Percentiles rank a stretch among this genome's conserved stretches.
phyloP scores from a whole-genome alignment of 2,888 invertebrate species.

The Lacanobia oleracea region DNA sequence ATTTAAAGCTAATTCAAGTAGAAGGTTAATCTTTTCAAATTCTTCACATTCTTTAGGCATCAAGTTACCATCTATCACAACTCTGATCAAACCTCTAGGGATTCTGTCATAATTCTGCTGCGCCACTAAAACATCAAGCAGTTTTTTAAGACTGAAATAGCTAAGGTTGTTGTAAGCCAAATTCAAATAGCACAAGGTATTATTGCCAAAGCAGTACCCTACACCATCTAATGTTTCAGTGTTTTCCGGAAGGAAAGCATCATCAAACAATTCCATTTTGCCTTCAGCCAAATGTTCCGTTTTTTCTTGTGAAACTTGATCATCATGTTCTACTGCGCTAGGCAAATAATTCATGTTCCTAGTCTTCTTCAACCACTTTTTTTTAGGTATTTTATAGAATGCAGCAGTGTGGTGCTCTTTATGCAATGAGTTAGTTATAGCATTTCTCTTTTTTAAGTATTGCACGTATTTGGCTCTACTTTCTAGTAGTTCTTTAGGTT shows the following conservation, averaged over 20 bases:
- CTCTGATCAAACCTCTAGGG: conserved; percentile 76
- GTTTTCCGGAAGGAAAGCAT: conserved; percentile 71
- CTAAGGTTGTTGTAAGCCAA: conserved; percentile 78
- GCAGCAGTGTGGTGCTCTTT: not conserved
- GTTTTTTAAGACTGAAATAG: conserved; percentile 70
- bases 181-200: conserved; percentile 75
- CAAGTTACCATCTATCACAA: conserved; percentile 78
- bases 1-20: conserved; percentile 60
- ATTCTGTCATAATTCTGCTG: conserved; percentile 71
- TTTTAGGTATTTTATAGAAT: not conserved
- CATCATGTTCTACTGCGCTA: not conserved
- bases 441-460: not conserved
- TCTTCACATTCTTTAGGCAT: conserved; percentile 76
- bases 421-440: not conserved
- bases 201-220: conserved; percentile 75
- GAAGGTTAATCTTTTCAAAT: conserved; percentile 68
- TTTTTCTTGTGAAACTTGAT: conserved; percentile 65
- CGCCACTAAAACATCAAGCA: conserved; percentile 69
- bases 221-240: conserved; percentile 62
- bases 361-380: accelerated
- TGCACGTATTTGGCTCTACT: not conserved
- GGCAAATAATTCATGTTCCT: too few species aligned
- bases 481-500: not conserved
- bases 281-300: conserved; percentile 68
- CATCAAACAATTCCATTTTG: conserved; percentile 68